Evolutionary conservation across 2,888 invertebrate species (phyloP).

Genomic region (Drosophila koepferae): DNA sequence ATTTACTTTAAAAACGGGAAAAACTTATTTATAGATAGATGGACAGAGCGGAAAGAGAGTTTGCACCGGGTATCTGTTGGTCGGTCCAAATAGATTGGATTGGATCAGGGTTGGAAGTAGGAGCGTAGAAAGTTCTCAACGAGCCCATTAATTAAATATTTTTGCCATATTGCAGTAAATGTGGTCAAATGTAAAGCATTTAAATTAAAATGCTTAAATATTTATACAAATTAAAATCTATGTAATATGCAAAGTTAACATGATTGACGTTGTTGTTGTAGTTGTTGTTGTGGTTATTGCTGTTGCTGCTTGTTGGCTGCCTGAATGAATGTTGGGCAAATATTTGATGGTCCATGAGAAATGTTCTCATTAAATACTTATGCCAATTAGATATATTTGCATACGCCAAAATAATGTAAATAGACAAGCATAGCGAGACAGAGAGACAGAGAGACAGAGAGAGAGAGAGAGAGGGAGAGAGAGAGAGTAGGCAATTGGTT

Average conservation of each 20-base stretch:
- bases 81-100: neutral
- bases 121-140: neutral
- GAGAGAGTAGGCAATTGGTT: neutral
- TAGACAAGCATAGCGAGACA: conserved; percentile 16
- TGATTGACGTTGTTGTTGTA: conserved; percentile 1
- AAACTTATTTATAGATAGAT: neutral
- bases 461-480: neutral
- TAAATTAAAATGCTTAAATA: conserved; percentile 48
- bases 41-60: too few species aligned
- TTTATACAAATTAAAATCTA: conserved; percentile 29
- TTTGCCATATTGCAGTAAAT: conserved; percentile 36
- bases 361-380: conserved; percentile 50
- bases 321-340: conserved; percentile 26
- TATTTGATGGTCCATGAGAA: conserved; percentile 49
- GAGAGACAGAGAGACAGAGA: neutral
- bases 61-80: neutral
- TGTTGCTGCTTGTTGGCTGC: conserved; percentile 8
- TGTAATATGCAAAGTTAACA: conserved; percentile 18
- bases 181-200: conserved; percentile 47
- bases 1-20: too few species aligned
- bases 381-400: conserved; percentile 47
- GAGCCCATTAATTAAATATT: conserved; percentile 61
- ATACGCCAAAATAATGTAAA: conserved; percentile 29
- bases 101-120: neutral
- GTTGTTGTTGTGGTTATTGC: conserved; percentile 2